These are phyloP conservation scores for Laterallus jamaicensis DNA, from an alignment of 2,113 vertebrate genomes.

Conservation along the genomic window DNA sequence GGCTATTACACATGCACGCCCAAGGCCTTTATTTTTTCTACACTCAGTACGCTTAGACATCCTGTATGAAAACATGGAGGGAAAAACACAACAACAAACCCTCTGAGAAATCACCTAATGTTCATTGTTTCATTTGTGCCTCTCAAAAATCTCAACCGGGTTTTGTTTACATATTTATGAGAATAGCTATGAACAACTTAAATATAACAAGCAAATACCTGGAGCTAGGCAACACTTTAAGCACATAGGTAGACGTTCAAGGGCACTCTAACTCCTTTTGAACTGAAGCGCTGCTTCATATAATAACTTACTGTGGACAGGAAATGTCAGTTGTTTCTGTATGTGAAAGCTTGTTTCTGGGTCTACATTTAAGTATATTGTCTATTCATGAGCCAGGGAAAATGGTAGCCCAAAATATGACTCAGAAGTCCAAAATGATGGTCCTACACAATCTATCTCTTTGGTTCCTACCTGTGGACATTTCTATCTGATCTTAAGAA, in stretches of 20 bases:
- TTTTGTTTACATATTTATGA: not conserved
- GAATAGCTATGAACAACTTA: not conserved
- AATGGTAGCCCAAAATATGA: not conserved
- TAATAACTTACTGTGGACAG: not conserved
- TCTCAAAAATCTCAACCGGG: not conserved
- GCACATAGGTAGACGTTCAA: not conserved
- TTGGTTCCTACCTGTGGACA: not conserved
- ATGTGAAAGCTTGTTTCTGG: not conserved
- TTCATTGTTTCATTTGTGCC: not conserved
- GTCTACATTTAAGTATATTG: not conserved
- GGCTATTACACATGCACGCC: not conserved
- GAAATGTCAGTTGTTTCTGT: not conserved
- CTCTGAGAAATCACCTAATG: not conserved
- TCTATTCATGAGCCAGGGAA: too few species aligned
- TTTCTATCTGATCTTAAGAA: not conserved
- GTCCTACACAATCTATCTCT: not conserved
- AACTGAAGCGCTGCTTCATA: not conserved
- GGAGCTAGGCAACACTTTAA: not conserved
- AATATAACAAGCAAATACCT: not conserved
- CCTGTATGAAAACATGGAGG: not conserved
- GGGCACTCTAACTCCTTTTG: not conserved
- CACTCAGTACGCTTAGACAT: not conserved
- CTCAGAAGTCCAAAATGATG: not conserved
- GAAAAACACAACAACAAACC: too few species aligned
- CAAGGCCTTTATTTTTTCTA: not conserved